These are phyloP conservation scores for Agrilus planipennis DNA, from an alignment of 1,140 invertebrate species.

Conservation along the genomic window DNA sequence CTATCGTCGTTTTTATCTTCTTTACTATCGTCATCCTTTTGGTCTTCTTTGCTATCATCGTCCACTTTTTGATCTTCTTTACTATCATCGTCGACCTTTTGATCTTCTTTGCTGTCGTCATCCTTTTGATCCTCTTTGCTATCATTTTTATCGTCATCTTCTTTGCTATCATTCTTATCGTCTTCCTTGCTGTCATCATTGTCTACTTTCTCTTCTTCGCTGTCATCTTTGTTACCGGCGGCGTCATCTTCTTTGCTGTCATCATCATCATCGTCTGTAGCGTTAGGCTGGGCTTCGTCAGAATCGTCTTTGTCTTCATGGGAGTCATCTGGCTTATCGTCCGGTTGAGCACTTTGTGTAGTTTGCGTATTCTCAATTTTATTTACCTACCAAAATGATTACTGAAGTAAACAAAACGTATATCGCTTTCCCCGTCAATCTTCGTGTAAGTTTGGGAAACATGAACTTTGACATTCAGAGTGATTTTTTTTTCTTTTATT, in stretches of 20 bases:
- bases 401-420: not conserved
- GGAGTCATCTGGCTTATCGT: constrained; percentile 31
- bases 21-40: constrained; percentile 21
- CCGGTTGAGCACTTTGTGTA: no score
- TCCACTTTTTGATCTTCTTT: constrained; percentile 10
- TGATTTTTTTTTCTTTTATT: no score
- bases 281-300: constrained; percentile 1
- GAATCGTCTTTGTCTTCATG: constrained; percentile 9
- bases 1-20: constrained; percentile 24
- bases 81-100: constrained; percentile 18
- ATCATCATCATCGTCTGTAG: constrained; percentile 9
- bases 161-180: not conserved
- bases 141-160: not conserved
- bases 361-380: no score
- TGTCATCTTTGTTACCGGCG: constrained; percentile 7
- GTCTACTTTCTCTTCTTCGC: constrained; percentile 6
- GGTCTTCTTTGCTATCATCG: constrained; percentile 10
- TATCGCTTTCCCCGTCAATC: not conserved
- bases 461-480: no score
- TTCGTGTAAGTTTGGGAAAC: no score
- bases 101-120: constrained; percentile 11
- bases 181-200: constrained; percentile 5
- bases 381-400: not conserved
- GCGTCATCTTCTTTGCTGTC: constrained; percentile 9
- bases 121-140: constrained; percentile 5